These are phyloP conservation scores for Scleropages formosus DNA, from an alignment of 2,797 vertebrate species.

Conservation along the genomic window DNA sequence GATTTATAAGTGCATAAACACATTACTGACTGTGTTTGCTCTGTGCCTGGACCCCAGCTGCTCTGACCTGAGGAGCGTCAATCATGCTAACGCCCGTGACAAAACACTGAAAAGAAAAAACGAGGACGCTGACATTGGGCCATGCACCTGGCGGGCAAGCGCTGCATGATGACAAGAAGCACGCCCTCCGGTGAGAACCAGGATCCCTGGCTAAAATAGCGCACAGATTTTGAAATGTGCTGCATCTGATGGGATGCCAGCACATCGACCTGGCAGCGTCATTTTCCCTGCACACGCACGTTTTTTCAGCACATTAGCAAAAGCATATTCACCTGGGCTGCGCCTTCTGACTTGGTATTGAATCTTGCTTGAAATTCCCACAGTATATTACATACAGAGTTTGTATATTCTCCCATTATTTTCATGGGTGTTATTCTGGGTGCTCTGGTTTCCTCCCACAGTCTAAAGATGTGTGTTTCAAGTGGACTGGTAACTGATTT, in stretches of 20 bases:
- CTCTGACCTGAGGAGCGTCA: slow-evolving; percentile 3
- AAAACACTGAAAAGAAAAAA: neutral
- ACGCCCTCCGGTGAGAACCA: neutral
- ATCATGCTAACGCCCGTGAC: neutral
- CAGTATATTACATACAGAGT: too few relatives aligned
- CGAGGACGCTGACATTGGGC: neutral
- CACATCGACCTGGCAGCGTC: neutral
- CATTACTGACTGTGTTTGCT: neutral
- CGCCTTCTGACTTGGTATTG: too few relatives aligned
- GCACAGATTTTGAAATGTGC: neutral
- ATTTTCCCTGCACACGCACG: neutral
- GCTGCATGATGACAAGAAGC: neutral
- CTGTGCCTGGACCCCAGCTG: neutral
- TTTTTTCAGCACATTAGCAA: neutral
- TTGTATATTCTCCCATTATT: too few relatives aligned
- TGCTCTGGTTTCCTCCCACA: too few relatives aligned
- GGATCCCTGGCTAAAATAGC: slow-evolving; percentile 13
- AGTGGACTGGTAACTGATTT: neutral
- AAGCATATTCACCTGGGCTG: neutral
- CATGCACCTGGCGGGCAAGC: slow-evolving; percentile 6
- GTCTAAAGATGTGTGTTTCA: too few relatives aligned
- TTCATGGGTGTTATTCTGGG: too few relatives aligned
- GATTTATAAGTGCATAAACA: slow-evolving; percentile 13
- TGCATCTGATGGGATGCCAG: slow-evolving; percentile 1
- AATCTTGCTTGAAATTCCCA: too few relatives aligned